A percentile compares a stretch with the other conserved stretches of the same genome.
Evolutionary conservation across 2,113 vertebrate species (phyloP).

Genomic region (Nothobranchius furzeri): DNA sequence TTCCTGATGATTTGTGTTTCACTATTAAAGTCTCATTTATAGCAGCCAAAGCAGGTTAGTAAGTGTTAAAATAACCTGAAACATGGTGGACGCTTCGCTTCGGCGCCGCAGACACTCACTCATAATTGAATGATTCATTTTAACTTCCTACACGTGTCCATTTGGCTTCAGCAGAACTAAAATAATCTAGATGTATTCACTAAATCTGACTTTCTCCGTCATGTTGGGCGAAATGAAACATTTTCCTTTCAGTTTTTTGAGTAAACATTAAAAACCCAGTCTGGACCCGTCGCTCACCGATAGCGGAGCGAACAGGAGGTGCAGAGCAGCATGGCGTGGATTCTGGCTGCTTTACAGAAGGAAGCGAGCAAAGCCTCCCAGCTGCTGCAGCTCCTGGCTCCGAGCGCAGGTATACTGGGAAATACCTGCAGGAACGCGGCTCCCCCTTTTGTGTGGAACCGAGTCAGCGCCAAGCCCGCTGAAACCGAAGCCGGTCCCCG

Average conservation of each 20-base stretch:
- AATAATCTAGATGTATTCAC: too few species aligned
- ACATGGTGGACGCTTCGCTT: too few species aligned
- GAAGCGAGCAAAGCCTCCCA: constrained; percentile 49
- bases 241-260: background rate
- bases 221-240: background rate
- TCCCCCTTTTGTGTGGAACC: constrained; percentile 32
- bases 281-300: background rate
- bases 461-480: background rate
- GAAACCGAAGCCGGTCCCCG: constrained; percentile 4
- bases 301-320: constrained; percentile 20
- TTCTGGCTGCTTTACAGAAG: constrained; percentile 33
- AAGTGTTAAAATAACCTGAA: too few species aligned
- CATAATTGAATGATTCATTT: too few species aligned
- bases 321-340: constrained; percentile 23
- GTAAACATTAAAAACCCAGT: background rate
- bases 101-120: too few species aligned
- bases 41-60: too few species aligned
- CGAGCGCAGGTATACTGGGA: constrained; percentile 32
- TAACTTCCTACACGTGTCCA: too few species aligned
- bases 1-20: too few species aligned
- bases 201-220: too few species aligned
- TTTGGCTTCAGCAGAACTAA: too few species aligned
- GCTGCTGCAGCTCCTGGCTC: constrained; percentile 45
- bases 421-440: constrained; percentile 51
- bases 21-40: too few species aligned